These are phyloP conservation scores for Drosophila littoralis DNA, from an alignment of 1,140 invertebrate species.

Conservation along the genomic window DNA sequence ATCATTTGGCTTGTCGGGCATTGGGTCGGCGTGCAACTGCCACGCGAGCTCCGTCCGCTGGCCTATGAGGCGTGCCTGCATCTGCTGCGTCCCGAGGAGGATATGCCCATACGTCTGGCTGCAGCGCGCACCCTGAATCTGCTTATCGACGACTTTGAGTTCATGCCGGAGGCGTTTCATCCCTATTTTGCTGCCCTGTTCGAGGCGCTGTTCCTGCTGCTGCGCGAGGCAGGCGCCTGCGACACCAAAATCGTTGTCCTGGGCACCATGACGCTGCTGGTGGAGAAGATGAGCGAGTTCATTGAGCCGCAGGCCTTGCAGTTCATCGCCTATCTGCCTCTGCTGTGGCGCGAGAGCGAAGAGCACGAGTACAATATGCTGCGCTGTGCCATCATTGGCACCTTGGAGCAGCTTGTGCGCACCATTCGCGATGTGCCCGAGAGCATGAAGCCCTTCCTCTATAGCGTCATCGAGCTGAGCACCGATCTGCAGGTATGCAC, in stretches of 20 bases:
- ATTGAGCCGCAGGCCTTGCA: conserved; percentile 88
- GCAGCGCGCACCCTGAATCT: conserved; percentile 90
- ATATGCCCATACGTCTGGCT: conserved; percentile 93
- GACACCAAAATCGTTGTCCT: conserved; percentile 97
- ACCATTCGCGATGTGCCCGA: conserved; percentile 87
- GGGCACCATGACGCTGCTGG: conserved; percentile 94
- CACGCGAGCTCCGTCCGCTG: conserved; percentile 90
- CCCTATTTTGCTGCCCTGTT: conserved; percentile 92
- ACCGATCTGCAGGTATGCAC: conserved; percentile 88
- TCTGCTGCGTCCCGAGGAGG: conserved; percentile 89
- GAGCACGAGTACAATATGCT: conserved; percentile 95
- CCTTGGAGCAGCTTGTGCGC: conserved; percentile 87
- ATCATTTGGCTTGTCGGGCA: conserved; percentile 94
- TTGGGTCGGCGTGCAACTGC: conserved; percentile 95
- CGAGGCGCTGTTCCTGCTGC: conserved; percentile 91
- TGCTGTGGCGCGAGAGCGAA: conserved; percentile 94
- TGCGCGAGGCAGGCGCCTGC: conserved; percentile 95
- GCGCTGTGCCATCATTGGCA: conserved; percentile 95
- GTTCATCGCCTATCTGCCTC: conserved; percentile 92
- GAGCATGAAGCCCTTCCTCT: conserved; percentile 88
- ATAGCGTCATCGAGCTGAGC: conserved; percentile 91
- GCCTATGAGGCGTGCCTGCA: conserved; percentile 92
- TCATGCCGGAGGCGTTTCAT: conserved; percentile 93
- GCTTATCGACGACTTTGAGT: conserved; percentile 96
- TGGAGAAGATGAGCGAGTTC: conserved; percentile 92